Percentiles rank a stretch among this genome's conserved stretches.
These are phyloP conservation scores for Rhadina sibilatrix DNA, from an alignment of 2,113 vertebrate species.

Conservation along the genomic window DNA sequence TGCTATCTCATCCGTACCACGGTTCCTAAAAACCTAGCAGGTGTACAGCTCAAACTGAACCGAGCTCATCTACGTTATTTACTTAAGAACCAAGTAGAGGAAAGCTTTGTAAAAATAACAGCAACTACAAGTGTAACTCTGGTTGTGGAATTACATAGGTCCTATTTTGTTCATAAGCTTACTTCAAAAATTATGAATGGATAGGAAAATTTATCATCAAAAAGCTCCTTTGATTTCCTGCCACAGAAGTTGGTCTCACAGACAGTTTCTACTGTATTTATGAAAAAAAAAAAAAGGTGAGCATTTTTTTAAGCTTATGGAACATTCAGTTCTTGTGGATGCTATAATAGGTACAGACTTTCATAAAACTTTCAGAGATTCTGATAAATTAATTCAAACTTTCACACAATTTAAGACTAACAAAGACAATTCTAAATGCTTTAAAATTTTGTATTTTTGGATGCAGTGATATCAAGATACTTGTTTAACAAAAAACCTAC, in stretches of 20 bases:
- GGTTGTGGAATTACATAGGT: neutral
- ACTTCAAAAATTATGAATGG: neutral
- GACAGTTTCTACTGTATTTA: neutral
- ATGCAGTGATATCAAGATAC: neutral
- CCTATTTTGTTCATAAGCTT: neutral
- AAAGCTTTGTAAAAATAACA: neutral
- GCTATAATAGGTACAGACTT: neutral
- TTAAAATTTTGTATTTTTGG: neutral
- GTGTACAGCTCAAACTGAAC: neutral
- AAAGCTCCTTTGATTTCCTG: neutral
- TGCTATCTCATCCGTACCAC: rapidly evolving
- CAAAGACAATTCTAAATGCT: neutral
- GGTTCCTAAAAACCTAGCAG: neutral
- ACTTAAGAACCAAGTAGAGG: neutral
- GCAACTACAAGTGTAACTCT: neutral
- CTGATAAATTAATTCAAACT: neutral
- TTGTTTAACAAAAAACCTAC: neutral
- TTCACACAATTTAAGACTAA: neutral
- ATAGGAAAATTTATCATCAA: neutral
- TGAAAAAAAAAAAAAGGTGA: neutral
- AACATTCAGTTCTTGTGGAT: neutral
- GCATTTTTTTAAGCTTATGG: neutral
- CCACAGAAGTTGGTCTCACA: rapidly evolving
- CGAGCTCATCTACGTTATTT: neutral
- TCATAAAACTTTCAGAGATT: neutral